Evolutionary conservation across 2,113 vertebrate genomes (phyloP), one percentile per base, ranked within the genome.

Genomic region (Myrmecophaga tridactyla): DNA sequence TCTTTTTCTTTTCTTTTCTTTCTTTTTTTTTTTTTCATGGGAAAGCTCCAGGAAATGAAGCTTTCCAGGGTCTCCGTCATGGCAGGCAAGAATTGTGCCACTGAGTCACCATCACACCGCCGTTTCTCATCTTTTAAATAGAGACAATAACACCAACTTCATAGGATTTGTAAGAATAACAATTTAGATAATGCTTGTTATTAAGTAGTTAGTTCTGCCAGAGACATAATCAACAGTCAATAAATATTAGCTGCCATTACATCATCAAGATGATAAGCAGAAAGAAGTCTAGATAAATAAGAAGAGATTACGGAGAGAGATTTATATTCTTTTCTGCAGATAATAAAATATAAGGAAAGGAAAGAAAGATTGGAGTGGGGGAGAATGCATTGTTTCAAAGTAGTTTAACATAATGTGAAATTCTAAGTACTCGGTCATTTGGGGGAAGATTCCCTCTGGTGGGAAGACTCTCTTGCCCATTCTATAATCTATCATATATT

Each of bases 71-170:
- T n/a, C n/a, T n/a, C n/a, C n/a, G n/a, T n/a, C n/a, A n/a, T n/a
- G n/a, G n/a, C n/a, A n/a, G n/a, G n/a, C n/a, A n/a, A n/a, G n/a
- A n/a, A n/a, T n/a, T n/a, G n/a, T n/a, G n/a, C n/a, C n/a, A n/a
- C n/a, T n/a, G n/a, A n/a, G n/a, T n/a, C n/a, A n/a, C n/a, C n/a
- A n/a, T n/a, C n/a, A n/a, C n/a, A n/a, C n/a, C n/a, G n/a, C n/a
- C n/a, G n/a, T n/a, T n/a, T n/a, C 48, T 90, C 29, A 72, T 94
- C 63, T 86, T 43, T 86, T 72, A 63, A 94, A 90, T n/a, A 34
- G 10, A 34, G 41, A 36, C 77, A 90, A 51, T 76, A 78, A 85
- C 20, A 77, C 18, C 11, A 41, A 70, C 62, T 51, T 77, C n/a
- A 60, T 62, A 43, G 34, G 36, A 51, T 81, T 90, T 70, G 41